phyloP scores from a whole-genome alignment of 1,140 invertebrate species.

The Thaumetopoea pityocampa region DNA sequence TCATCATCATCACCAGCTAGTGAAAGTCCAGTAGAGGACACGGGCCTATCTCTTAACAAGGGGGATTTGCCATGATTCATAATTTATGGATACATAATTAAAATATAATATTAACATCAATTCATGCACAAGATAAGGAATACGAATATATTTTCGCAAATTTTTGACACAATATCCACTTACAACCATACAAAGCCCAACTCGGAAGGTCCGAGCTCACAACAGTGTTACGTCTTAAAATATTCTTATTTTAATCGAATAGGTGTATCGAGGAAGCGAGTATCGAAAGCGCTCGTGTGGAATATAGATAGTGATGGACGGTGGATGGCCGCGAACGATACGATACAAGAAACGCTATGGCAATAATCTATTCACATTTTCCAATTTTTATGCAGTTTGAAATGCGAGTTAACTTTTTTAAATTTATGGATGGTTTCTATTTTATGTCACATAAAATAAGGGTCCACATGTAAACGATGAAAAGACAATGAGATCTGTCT shows the following conservation, averaged over 20 bases:
- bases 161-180: slow-evolving; percentile 28
- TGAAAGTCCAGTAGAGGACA: too few relatives aligned
- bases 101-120: too few relatives aligned
- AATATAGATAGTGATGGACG: slow-evolving; percentile 68
- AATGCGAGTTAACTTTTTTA: slow-evolving; percentile 8
- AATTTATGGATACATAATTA: not conserved
- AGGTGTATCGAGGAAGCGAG: slow-evolving; percentile 53
- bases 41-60: too few relatives aligned
- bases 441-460: too few relatives aligned
- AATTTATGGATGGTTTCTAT: too few relatives aligned
- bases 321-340: slow-evolving; percentile 42
- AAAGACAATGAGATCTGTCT: too few relatives aligned
- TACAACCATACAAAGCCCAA: slow-evolving; percentile 39
- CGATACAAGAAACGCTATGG: slow-evolving; percentile 26
- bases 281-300: slow-evolving; percentile 59
- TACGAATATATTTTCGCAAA: slow-evolving; percentile 28
- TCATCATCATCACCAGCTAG: too few relatives aligned
- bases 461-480: too few relatives aligned
- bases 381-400: slow-evolving; percentile 37
- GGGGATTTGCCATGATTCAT: not conserved
- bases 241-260: slow-evolving; percentile 71
- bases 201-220: slow-evolving; percentile 38
- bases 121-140: slow-evolving; percentile 13
- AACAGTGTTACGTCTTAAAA: slow-evolving; percentile 53
- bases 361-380: slow-evolving; percentile 63